Conservation (phyloP, 2,797 vertebrate species). For the Monodelphis domestica region DNA sequence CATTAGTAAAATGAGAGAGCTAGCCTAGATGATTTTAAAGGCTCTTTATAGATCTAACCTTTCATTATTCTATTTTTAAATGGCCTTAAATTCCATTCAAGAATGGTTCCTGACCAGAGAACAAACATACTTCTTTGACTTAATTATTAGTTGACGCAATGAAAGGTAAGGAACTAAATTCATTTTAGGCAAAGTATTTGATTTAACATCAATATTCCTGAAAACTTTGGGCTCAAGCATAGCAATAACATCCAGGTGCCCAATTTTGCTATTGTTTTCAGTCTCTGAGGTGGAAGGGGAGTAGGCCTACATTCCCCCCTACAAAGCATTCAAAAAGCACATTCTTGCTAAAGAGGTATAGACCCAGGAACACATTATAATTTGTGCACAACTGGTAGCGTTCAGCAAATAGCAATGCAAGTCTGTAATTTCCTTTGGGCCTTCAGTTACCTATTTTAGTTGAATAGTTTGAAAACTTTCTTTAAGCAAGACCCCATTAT, state of each 20-base stretch:
- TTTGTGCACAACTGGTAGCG: conserved; percentile 46
- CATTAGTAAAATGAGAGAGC: not conserved
- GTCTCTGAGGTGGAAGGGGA: conserved; percentile 40
- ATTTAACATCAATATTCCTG: conserved; percentile 61
- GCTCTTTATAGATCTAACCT: not conserved
- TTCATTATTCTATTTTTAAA: not conserved
- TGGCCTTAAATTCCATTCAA: not conserved
- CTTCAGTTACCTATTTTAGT: conserved; percentile 37
- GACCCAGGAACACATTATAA: conserved; percentile 60
- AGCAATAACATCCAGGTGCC: conserved; percentile 16
- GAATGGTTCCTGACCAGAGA: not conserved
- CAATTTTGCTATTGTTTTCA: not conserved
- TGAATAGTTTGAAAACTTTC: conserved; percentile 30
- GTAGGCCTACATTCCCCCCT: not conserved
- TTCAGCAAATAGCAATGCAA: conserved; percentile 22
- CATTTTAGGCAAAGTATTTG: conserved; percentile 20
- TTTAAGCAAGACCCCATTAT: conserved; percentile 50
- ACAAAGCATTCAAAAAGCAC: conserved; percentile 49
- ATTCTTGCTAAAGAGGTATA: conserved; percentile 18
- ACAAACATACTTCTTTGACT: not conserved
- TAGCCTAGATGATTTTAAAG: not conserved
- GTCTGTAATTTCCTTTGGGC: conserved; percentile 59
- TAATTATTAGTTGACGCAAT: not conserved
- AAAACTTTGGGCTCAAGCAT: conserved; percentile 35
- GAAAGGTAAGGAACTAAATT: not conserved